Evolutionary conservation across 2,113 vertebrate genomes (phyloP).

Genomic region (Poeciliopsis turrubarensis): DNA sequence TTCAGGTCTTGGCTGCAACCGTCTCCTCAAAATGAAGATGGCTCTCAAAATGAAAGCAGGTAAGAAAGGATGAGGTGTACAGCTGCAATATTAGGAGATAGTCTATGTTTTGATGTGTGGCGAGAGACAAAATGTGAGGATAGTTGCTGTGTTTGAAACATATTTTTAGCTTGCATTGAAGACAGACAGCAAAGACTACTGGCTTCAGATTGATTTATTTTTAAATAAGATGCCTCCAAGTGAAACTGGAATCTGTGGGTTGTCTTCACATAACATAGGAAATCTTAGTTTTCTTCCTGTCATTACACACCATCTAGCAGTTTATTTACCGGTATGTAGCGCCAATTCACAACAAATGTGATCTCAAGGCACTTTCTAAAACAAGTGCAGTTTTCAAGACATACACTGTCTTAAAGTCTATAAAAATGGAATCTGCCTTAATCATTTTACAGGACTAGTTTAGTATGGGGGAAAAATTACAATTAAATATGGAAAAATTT

Average conservation of each 20-base stretch:
- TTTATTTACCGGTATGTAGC: too few relatives aligned
- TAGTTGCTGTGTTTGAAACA: neutral
- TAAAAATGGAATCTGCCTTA: too few relatives aligned
- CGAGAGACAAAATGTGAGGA: conserved; percentile 4
- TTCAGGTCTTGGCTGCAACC: conserved; percentile 29
- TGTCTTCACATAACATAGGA: neutral
- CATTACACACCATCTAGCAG: neutral
- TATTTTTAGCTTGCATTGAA: conserved; percentile 32
- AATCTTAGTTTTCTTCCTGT: neutral
- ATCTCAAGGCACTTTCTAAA: too few relatives aligned
- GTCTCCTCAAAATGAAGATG: conserved; percentile 17
- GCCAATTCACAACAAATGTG: too few relatives aligned
- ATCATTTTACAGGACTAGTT: too few relatives aligned
- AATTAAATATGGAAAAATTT: too few relatives aligned
- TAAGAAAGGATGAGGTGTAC: conserved; percentile 26
- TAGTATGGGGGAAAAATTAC: too few relatives aligned
- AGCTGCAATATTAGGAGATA: neutral
- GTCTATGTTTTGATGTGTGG: conserved; percentile 11
- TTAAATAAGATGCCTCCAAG: neutral
- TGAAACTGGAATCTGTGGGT: neutral
- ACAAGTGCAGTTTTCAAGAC: too few relatives aligned
- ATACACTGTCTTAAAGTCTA: too few relatives aligned
- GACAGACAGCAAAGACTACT: neutral
- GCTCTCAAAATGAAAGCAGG: conserved; percentile 4
- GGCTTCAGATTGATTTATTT: neutral